Base-by-base conservation (phyloP, 2,888 invertebrate genomes). In the Eupithecia tripunctaria region DNA sequence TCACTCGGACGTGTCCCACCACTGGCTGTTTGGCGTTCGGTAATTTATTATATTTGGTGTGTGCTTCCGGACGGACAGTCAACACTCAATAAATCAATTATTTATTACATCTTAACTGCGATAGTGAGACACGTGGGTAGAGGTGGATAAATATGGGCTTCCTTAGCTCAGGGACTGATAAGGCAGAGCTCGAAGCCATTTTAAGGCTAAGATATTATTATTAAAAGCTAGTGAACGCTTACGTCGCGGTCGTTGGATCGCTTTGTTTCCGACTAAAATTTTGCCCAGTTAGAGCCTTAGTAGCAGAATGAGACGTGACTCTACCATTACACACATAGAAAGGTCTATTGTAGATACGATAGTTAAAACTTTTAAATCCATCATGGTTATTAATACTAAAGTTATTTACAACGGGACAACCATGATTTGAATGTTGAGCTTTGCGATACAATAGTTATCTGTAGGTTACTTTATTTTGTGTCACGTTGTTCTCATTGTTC, bases 41-140 rank as follows among this genome's bases (percentile, higher is more conserved):
- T 91, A 89, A 91, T 92, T 89, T 90, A 91, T 92, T 90, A 91
- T 89, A 89, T 90, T 89, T 89, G 87, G 85, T 86, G 85, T 86
- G 84, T 83, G 86, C 89, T 90, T 91, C 91, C 92, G 92, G 91
- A 89, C 84, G 84, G 88, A 88, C 88, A 84, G 91, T 92, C 92
- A 91, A 92, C 92, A 92, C 89, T 87, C 89, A 89, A 92, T 93
- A 92, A 92, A 93, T 92, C 93, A 91, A 92, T 92, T 92, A 93
- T 82, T 86, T 81, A 82, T 85, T 87, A 89, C 89, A 87, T 91
- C 88, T 88, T 83, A 82, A 82, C 85, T 79, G 68, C 70, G 88
- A 87, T 88, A 89, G 81, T 76, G 82, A 72, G 78, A 73, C 76
- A 75, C 76, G 80, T 75, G 78, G 76, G 79, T 78, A 75, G 77